A percentile compares a stretch with the other conserved stretches of the same genome.
Conservation (phyloP, 2,797 vertebrate species). For the Chelidonichthys spinosus region DNA sequence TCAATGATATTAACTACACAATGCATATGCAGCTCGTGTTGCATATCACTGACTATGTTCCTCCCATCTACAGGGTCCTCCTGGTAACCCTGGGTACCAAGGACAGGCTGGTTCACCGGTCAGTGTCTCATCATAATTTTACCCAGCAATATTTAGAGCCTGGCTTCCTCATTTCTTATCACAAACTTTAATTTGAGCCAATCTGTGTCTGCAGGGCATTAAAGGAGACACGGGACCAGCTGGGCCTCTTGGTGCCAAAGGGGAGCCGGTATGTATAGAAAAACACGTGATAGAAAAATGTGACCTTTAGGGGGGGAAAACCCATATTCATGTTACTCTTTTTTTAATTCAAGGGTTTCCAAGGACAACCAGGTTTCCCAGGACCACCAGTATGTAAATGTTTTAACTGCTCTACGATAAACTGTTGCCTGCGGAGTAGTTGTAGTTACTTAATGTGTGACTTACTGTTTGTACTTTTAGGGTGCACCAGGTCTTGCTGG, state of each 20-base stretch:
- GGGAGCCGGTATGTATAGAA: conserved; percentile 87
- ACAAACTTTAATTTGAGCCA: conserved; percentile 7
- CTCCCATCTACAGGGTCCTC: conserved; percentile 86
- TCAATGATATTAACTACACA: background rate
- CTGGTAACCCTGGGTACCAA: conserved; percentile 88
- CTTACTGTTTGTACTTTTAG: conserved; percentile 75
- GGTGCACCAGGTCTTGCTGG: conserved; percentile 91
- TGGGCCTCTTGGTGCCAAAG: conserved; percentile 88
- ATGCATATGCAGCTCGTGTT: conserved; percentile 4
- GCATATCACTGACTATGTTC: background rate
- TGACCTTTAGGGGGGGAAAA: background rate
- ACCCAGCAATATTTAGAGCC: conserved; percentile 15
- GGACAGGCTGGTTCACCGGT: conserved; percentile 88
- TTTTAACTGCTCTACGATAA: background rate
- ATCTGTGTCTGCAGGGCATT: conserved; percentile 84
- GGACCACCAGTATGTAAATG: conserved; percentile 88
- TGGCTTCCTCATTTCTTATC: conserved; percentile 21
- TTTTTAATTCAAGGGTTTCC: conserved; percentile 87
- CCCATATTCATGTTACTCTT: background rate
- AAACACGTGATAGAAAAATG: background rate
- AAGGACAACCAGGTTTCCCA: conserved; percentile 93
- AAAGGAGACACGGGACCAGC: conserved; percentile 90
- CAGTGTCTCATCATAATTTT: conserved; percentile 70
- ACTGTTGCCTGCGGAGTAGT: background rate
- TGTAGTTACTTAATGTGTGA: background rate